Percentiles rank a stretch among this genome's conserved stretches.
These are phyloP conservation scores for Ceratosolen fusciceps DNA, from an alignment of 1,140 invertebrate species.

Conservation along the genomic window DNA sequence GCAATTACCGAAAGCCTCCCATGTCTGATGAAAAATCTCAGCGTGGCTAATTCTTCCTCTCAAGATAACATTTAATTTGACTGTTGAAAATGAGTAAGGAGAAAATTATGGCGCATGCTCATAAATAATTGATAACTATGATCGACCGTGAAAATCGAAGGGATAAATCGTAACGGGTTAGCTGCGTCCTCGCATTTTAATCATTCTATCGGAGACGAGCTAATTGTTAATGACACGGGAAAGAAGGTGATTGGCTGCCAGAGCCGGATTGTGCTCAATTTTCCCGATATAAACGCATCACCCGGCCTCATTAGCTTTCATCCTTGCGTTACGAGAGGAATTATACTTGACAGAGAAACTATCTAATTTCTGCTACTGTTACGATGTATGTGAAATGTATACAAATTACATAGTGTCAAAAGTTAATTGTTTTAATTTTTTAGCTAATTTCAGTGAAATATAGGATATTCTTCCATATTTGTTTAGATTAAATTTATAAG, in stretches of 20 bases:
- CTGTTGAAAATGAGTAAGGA: background rate
- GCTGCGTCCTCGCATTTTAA: no score
- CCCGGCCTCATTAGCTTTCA: conserved; percentile 12
- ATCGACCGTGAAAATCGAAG: background rate
- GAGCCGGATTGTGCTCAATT: conserved; percentile 2
- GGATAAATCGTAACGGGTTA: no score
- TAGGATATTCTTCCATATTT: no score
- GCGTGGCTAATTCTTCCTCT: background rate
- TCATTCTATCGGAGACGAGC: conserved; percentile 16
- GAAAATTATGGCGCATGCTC: background rate
- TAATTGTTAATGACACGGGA: conserved; percentile 32
- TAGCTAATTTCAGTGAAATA: no score
- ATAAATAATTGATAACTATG: background rate
- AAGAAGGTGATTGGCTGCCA: no score
- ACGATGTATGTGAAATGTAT: no score
- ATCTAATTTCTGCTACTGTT: no score
- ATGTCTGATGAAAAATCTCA: background rate
- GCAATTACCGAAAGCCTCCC: background rate
- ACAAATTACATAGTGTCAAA: no score
- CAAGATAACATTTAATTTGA: background rate
- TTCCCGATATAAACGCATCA: conserved; percentile 22
- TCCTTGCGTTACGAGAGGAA: background rate
- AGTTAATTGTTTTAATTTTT: no score
- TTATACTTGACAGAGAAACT: background rate
- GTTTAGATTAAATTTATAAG: no score